phyloP scores from a whole-genome alignment of 2,113 vertebrate genomes.

The Sander vitreus region DNA sequence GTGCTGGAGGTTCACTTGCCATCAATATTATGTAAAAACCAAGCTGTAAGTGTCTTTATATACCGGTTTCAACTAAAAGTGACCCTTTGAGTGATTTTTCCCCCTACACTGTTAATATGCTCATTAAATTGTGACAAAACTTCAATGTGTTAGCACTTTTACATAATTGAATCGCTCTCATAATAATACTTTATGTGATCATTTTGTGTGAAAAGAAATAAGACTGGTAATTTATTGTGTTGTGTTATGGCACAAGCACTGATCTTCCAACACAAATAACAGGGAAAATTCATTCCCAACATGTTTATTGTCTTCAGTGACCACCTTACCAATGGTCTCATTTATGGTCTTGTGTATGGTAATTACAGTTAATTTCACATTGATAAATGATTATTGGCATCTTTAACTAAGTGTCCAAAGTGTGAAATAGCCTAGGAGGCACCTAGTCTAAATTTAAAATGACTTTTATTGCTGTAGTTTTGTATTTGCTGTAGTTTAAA shows the following conservation, averaged over 20 bases:
- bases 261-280: neutral
- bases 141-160: neutral
- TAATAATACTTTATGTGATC: neutral
- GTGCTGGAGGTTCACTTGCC: neutral
- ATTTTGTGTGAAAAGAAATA: neutral
- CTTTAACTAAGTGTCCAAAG: constrained; percentile 23
- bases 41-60: neutral
- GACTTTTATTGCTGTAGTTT: constrained; percentile 5
- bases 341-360: neutral
- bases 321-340: neutral
- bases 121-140: neutral
- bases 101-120: neutral
- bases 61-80: neutral
- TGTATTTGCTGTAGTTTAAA: neutral
- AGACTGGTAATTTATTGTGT: neutral
- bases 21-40: neutral
- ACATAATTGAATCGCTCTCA: neutral
- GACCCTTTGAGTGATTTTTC: neutral
- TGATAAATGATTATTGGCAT: constrained; percentile 36
- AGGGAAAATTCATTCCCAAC: neutral
- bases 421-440: constrained; percentile 4
- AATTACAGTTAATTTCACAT: constrained; percentile 15
- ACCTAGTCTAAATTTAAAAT: neutral
- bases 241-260: neutral
- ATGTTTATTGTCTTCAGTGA: constrained; percentile 16